These are phyloP conservation scores for Donacobius atricapilla DNA, from an alignment of 2,113 vertebrate species.

Conservation along the genomic window DNA sequence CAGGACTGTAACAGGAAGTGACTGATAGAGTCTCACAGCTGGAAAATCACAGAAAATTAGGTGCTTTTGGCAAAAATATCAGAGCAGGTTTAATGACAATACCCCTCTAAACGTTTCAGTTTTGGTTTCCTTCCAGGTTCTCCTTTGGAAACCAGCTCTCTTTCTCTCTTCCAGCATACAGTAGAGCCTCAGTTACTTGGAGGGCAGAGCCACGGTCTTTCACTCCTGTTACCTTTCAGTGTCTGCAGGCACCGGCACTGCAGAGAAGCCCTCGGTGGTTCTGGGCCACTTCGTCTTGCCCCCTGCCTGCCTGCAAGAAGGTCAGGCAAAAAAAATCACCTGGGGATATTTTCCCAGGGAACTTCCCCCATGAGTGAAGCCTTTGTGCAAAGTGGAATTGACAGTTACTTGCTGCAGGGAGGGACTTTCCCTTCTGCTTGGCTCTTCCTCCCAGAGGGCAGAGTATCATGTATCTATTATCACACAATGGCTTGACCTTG, in stretches of 20 bases:
- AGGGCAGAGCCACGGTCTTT: conserved; percentile 74
- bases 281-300: conserved; percentile 77
- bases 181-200: conserved; percentile 71
- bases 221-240: conserved; percentile 70
- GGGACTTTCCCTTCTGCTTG: background rate
- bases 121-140: background rate
- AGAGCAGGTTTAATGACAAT: background rate
- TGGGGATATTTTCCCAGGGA: background rate
- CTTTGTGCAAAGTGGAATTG: background rate
- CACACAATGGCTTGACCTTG: background rate
- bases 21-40: background rate
- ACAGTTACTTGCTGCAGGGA: background rate
- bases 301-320: conserved; percentile 75
- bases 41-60: background rate
- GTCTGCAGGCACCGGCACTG: background rate
- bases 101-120: background rate
- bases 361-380: background rate
- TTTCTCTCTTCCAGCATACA: conserved; percentile 70
- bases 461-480: background rate
- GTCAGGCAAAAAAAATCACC: background rate
- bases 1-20: accelerated
- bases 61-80: background rate
- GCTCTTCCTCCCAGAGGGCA: background rate
- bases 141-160: background rate
- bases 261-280: background rate